phyloP scores from a whole-genome alignment of 1,140 invertebrate species.

The Brachionus paranguensis region DNA sequence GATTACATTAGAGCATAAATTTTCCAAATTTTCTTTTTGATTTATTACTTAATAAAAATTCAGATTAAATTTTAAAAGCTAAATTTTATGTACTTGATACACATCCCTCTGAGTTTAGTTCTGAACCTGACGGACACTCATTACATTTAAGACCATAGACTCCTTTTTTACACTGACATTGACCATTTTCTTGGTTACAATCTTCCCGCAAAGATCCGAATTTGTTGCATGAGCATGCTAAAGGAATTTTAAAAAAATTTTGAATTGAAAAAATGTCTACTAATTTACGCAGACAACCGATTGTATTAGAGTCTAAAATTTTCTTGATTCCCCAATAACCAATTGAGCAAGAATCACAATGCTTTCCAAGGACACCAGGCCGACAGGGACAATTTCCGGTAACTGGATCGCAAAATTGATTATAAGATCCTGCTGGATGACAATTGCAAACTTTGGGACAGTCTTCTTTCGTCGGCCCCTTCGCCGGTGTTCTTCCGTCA shows the following conservation, averaged over 20 bases:
- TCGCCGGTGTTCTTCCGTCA: neutral
- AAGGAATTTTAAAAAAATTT: neutral
- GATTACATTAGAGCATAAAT: neutral
- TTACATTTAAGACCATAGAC: conserved; percentile 74
- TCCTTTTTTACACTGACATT: conserved; percentile 76
- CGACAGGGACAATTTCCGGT: conserved; percentile 36
- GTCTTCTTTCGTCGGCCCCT: neutral
- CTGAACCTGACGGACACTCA: conserved; percentile 61
- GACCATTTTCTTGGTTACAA: conserved; percentile 62
- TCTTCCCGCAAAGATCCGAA: conserved; percentile 28
- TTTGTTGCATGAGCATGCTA: conserved; percentile 26
- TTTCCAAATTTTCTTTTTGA: conserved; percentile 10
- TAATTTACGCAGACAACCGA: conserved; percentile 25
- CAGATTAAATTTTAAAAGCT: neutral
- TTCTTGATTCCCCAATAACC: conserved; percentile 40
- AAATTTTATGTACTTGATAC: neutral
- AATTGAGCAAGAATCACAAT: conserved; percentile 29
- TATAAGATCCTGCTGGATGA: conserved; percentile 37
- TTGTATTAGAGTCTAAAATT: conserved; percentile 3
- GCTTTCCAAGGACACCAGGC: conserved; percentile 7
- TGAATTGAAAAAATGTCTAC: neutral
- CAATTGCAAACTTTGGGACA: conserved; percentile 36
- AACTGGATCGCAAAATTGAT: conserved; percentile 17
- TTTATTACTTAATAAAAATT: neutral
- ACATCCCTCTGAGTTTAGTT: neutral